phyloP scores from a whole-genome alignment of 1,140 invertebrate species.

The Solen grandis region DNA sequence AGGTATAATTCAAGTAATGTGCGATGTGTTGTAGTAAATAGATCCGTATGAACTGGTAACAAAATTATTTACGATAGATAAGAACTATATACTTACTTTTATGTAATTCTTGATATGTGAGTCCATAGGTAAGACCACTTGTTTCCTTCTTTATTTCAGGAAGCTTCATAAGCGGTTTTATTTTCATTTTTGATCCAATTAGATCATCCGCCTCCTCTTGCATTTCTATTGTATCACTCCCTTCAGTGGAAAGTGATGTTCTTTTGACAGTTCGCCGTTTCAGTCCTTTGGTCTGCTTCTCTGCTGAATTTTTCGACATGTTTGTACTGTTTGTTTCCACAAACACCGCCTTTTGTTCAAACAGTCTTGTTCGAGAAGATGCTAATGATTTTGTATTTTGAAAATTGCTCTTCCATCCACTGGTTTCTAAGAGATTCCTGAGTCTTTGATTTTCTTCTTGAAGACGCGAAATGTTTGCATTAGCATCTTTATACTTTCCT shows the following conservation, averaged over 20 bases:
- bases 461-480: conserved; percentile 16
- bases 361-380: too few relatives aligned
- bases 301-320: conserved; percentile 6
- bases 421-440: conserved; percentile 33
- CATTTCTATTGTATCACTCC: too few relatives aligned
- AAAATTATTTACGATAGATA: too few relatives aligned
- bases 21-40: too few relatives aligned
- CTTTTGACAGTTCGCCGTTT: background rate
- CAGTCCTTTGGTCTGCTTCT: conserved; percentile 2
- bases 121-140: background rate
- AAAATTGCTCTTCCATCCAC: conserved; percentile 45
- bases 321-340: conserved; percentile 31
- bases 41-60: too few relatives aligned
- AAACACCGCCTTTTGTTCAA: conserved; percentile 12
- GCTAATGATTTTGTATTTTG: conserved; percentile 41
- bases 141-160: conserved; percentile 42
- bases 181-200: conserved; percentile 16
- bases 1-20: too few relatives aligned
- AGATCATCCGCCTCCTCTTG: background rate
- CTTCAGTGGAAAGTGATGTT: background rate
- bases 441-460: conserved; percentile 50
- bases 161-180: conserved; percentile 30
- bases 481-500: conserved; percentile 48
- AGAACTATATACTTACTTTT: conserved; percentile 48
- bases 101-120: conserved; percentile 27